These are phyloP conservation scores for Hippocampus barbouri DNA, from an alignment of 2,113 vertebrate species.

Conservation along the genomic window DNA sequence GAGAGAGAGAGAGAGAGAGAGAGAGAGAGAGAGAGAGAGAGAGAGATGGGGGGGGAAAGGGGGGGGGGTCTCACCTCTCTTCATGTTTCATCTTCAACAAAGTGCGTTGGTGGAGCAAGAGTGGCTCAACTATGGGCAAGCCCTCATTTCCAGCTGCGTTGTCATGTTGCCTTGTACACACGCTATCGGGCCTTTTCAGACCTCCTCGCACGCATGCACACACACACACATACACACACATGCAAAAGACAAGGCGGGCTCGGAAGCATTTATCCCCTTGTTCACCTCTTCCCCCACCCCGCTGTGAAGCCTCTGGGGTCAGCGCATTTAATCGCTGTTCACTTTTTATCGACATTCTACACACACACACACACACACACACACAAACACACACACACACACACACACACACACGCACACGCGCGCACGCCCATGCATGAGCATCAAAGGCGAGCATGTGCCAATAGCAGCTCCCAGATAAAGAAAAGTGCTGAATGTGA, in stretches of 20 bases:
- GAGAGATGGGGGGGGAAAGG: too few relatives aligned
- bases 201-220: conserved; percentile 16
- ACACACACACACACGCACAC: neutral
- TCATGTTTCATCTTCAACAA: conserved; percentile 54
- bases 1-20: neutral
- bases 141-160: conserved; percentile 34
- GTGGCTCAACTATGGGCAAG: conserved; percentile 23
- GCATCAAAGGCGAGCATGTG: conserved; percentile 46
- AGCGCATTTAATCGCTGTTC: conserved; percentile 54
- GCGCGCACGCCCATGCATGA: conserved; percentile 11
- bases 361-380: neutral
- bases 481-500: conserved; percentile 62
- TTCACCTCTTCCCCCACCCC: conserved; percentile 17
- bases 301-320: conserved; percentile 26
- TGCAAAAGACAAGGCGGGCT: conserved; percentile 13
- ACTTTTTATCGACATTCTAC: conserved; percentile 41
- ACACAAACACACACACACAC: neutral
- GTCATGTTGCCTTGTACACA: conserved; percentile 38
- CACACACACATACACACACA: conserved; percentile 1
- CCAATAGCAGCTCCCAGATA: conserved; percentile 40
- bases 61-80: conserved; percentile 28
- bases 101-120: conserved; percentile 7
- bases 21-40: conserved; percentile 20
- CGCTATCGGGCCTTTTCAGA: conserved; percentile 50
- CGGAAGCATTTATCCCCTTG: conserved; percentile 37